Evolutionary conservation across 2,113 vertebrate species (phyloP).

Genomic region (Mobula hypostoma): DNA sequence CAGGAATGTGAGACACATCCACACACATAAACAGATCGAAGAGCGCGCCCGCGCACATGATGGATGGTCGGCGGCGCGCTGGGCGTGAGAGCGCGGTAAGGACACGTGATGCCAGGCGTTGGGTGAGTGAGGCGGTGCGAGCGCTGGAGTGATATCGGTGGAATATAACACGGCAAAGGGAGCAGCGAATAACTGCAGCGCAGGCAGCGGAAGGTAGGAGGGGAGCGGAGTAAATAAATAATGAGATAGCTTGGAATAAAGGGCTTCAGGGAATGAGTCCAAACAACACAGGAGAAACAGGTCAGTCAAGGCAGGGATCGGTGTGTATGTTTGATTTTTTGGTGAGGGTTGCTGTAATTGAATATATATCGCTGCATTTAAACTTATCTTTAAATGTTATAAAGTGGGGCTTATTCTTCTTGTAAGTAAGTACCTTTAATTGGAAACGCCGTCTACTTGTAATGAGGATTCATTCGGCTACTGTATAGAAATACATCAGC

Average conservation of each 20-base stretch:
- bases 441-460: not conserved
- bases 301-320: not conserved
- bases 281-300: not conserved
- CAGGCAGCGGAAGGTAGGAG: slow-evolving; percentile 28
- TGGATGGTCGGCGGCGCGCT: not conserved
- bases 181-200: not conserved
- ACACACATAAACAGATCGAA: not conserved
- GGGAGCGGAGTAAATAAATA: not conserved
- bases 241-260: not conserved
- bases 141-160: not conserved
- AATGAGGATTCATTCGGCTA: not conserved
- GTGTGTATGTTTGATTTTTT: not conserved
- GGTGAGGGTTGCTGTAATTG: not conserved
- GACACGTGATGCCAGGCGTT: not conserved
- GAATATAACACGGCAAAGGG: not conserved
- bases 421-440: not conserved
- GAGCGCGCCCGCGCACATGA: too few relatives aligned
- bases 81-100: not conserved
- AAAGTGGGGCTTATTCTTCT: slow-evolving; percentile 23
- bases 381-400: not conserved
- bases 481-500: slow-evolving; percentile 19
- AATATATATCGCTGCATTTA: not conserved
- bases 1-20: not conserved
- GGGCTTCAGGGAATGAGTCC: not conserved
- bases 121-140: not conserved